Evolutionary conservation across 2,888 invertebrate species (phyloP).

Genomic region (Pandemis heparana): DNA sequence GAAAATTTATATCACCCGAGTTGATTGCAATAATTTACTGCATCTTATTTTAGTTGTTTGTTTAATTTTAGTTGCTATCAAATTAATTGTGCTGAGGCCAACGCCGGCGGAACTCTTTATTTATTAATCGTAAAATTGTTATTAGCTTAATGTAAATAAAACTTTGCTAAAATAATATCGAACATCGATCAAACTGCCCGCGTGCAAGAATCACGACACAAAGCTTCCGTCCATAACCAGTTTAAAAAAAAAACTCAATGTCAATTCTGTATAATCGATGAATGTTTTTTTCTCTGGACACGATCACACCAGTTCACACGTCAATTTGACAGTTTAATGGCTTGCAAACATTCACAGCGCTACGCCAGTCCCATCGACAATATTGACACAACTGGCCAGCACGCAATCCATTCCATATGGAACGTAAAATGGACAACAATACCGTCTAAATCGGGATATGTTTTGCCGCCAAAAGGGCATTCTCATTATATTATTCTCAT

Average conservation of each 20-base stretch:
- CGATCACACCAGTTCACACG: slow-evolving; percentile 14
- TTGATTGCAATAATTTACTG: slow-evolving; percentile 73
- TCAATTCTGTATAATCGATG: not conserved
- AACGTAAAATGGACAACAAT: slow-evolving; percentile 31
- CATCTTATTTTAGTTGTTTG: slow-evolving; percentile 69
- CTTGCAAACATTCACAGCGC: slow-evolving; percentile 29
- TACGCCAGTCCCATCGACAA: slow-evolving; percentile 32
- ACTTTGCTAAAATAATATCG: slow-evolving; percentile 25
- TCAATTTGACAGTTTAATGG: slow-evolving; percentile 24
- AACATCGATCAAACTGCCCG: slow-evolving; percentile 29
- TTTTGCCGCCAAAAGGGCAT: slow-evolving; percentile 51
- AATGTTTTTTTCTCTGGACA: not conserved
- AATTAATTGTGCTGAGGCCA: slow-evolving; percentile 41
- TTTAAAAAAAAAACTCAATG: slow-evolving; percentile 17
- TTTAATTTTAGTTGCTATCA: slow-evolving; percentile 37
- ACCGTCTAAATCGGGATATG: slow-evolving; percentile 10
- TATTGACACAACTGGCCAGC: slow-evolving; percentile 36
- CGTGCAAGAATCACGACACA: not conserved
- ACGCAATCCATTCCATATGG: slow-evolving; percentile 23
- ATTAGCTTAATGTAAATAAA: slow-evolving; percentile 16
- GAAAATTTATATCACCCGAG: slow-evolving; percentile 58
- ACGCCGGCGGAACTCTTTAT: slow-evolving; percentile 26
- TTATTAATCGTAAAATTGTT: slow-evolving; percentile 41
- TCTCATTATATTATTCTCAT: slow-evolving; percentile 52
- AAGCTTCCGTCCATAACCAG: slow-evolving; percentile 22